Conservation (phyloP, 2,888 invertebrate genomes). For the Hedychridium roseum region DNA sequence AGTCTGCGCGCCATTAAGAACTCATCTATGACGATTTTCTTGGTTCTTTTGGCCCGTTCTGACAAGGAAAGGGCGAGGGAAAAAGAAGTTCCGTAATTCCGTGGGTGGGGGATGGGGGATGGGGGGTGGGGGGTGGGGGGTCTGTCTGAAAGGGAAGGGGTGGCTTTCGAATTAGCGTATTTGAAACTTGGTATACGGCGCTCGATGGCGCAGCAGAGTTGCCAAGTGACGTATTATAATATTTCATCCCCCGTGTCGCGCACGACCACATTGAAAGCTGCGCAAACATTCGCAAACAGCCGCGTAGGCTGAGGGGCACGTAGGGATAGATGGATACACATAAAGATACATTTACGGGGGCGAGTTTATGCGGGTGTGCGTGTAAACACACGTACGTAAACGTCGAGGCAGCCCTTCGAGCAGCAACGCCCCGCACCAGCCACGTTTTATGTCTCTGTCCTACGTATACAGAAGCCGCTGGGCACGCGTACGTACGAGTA, state of each 20-base stretch:
- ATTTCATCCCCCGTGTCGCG: slow-evolving; percentile 54
- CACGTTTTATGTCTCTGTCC: slow-evolving; percentile 47
- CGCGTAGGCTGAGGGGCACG: too few relatives aligned
- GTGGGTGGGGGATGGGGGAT: neutral
- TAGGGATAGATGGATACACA: too few relatives aligned
- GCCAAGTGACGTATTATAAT: slow-evolving; percentile 63
- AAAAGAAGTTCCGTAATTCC: too few relatives aligned
- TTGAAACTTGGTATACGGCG: slow-evolving; percentile 51
- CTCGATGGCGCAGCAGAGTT: slow-evolving; percentile 60
- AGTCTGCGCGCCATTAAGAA: too few relatives aligned
- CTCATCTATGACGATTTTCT: too few relatives aligned
- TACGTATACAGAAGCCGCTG: slow-evolving; percentile 27
- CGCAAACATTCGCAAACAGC: too few relatives aligned
- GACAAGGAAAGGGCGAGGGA: neutral
- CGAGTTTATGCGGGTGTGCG: too few relatives aligned
- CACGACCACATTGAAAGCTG: too few relatives aligned
- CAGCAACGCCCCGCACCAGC: slow-evolving; percentile 26
- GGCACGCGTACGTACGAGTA: slow-evolving; percentile 49
- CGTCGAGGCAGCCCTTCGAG: too few relatives aligned
- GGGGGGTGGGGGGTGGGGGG: slow-evolving; percentile 1
- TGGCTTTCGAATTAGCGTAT: slow-evolving; percentile 55
- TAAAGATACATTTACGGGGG: too few relatives aligned
- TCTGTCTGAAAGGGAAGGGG: slow-evolving; percentile 24
- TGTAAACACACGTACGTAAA: too few relatives aligned
- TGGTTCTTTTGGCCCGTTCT: slow-evolving; percentile 9